Base-by-base conservation (phyloP, 2,113 vertebrate genomes). In the Zosterops japonicus region DNA sequence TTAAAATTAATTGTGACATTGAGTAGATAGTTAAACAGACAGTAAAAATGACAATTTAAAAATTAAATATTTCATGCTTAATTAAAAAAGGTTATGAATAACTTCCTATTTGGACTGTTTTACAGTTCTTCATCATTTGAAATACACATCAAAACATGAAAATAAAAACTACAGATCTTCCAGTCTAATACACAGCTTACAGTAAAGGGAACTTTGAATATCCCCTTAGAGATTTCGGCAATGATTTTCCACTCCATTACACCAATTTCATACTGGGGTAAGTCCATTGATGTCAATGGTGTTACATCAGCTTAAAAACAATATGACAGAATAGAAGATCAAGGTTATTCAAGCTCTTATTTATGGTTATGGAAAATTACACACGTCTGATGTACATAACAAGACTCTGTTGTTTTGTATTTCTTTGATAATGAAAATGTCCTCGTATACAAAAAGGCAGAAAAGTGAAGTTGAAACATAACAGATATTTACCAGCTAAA, bases 1-100 rank as follows among this genome's bases (percentile, higher is more conserved):
- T 77, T 56, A 94, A 90, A 95, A 91, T 82, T 97, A 94, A 96
- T 84, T 64, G 29, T 97, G 94, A 94, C 95, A 90, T 95, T 96
- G 95, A 96, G 83, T 95, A 96, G 75, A 91, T 95, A 94, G 93
- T 94, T 96, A 97, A 95, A 50, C 83, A 92, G 72, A 97, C 47
- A 96, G 81, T 87, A 95, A 96, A 97, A 96, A 82, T 8, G 71
- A 97, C 85, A 96, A 97, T 91, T 96, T 97, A 84, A 95, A 97
- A 96, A 93, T 96, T 42, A 97, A 96, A 94, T 96, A 97, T 95
- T 96, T 96, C 85, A 93, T 94, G 70, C 44, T 93, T 96, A 97
- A 97, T 97, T 98, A 95, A 97, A 94, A 96, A 86, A 89, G n/a
- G 76, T 95, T 97, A 96, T 96, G 89, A 97, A 96, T 96, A 76